Evolutionary conservation across 2,797 vertebrate genomes (phyloP), one percentile per base, ranked within the genome.

Genomic region (Atherinosoma microstoma): DNA sequence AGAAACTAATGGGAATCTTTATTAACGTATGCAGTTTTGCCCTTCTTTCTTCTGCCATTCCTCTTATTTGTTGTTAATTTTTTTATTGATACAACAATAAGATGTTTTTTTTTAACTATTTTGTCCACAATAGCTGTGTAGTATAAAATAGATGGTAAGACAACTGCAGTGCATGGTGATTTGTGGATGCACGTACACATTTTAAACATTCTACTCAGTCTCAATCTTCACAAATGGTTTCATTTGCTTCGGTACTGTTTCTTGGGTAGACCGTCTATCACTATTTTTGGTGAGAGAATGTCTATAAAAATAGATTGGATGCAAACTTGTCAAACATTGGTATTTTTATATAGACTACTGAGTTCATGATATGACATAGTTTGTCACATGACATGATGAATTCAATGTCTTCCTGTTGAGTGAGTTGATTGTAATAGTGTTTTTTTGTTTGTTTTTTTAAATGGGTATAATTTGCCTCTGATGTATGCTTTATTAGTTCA

Each of bases 381-480:
- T n/a, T n/a, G n/a, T 15, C 13, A 15, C 11, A 40, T 13, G 40
- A 42, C 15, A 5, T 6, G 13, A 42, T 16, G 5, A 42, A 42
- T 42, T 16, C 15, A 42, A 4, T 42, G 40, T 42, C 40, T 16
- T 42, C 40, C 16, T 45, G 16, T 40, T 68, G 20, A 47, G 13
- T 9, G 22, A 15, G 1, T 10, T 15, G 53, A 57, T 9, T 42
- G 3, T 32, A 27, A 32, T 9, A 40, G 32, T 51, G 22, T 51
- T 30, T 56, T 35, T 51, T n/a, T n/a, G n/a, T 32, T 2, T 32
- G 30, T 32, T 32, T 32, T 32, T 32, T 32, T 32, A 65, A 10
- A 84, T 83, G 62, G 60, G 63, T n/a, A 58, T 76, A 70, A 77
- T 74, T 67, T 54, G 59, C 56, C 57, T 66, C 47, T 56, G 34